phyloP scores from a whole-genome alignment of 2,113 vertebrate species.

The Colinus virginianus region DNA sequence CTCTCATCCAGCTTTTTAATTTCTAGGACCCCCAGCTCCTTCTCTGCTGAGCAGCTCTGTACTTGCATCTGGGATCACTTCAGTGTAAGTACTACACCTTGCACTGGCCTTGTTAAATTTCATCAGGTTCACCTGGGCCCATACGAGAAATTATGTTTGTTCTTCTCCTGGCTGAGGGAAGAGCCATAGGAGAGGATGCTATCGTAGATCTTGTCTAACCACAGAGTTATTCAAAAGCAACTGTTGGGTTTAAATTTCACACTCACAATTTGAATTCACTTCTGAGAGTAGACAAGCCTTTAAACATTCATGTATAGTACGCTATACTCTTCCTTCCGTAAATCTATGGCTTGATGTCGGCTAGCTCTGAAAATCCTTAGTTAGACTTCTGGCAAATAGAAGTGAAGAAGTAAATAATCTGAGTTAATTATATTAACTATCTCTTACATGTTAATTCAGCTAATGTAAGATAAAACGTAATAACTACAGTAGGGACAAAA shows the following conservation, averaged over 20 bases:
- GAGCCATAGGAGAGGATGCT: background rate
- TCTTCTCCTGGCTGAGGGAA: background rate
- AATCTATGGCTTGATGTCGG: background rate
- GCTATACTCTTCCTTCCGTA: background rate
- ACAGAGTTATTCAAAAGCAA: conserved; percentile 10
- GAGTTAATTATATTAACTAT: background rate
- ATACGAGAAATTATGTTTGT: background rate
- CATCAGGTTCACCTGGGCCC: background rate
- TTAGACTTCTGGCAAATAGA: background rate
- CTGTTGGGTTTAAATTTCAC: background rate
- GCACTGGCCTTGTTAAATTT: background rate
- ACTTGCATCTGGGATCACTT: background rate
- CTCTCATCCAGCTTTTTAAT: background rate
- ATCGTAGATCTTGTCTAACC: background rate
- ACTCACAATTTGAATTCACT: background rate
- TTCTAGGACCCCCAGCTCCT: background rate
- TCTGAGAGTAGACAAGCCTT: background rate
- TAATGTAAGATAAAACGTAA: background rate
- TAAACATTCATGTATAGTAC: background rate
- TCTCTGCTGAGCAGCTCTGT: background rate
- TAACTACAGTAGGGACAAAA: background rate
- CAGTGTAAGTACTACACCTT: background rate
- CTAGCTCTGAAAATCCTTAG: background rate
- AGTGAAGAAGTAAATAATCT: background rate
- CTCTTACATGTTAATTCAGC: background rate